Conservation (phyloP, 1,140 invertebrate species). For the Drosophila gunungcola region DNA sequence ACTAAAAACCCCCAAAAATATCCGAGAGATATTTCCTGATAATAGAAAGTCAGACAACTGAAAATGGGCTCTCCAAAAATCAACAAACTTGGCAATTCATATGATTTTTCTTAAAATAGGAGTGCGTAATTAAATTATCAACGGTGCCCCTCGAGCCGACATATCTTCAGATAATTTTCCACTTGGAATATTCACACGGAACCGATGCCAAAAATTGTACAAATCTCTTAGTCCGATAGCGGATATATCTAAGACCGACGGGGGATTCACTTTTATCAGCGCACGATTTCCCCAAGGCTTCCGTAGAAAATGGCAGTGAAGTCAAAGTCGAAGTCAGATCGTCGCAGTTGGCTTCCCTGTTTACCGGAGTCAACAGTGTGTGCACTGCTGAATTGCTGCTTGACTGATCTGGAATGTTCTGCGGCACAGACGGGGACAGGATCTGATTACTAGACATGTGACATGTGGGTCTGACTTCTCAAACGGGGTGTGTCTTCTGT, state of each 20-base stretch:
- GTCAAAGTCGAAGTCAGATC: constrained; percentile 19
- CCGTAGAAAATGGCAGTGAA: constrained; percentile 3
- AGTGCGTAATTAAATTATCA: constrained; percentile 46
- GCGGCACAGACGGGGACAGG: constrained; percentile 3
- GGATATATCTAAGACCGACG: constrained; percentile 17
- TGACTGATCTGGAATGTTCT: constrained; percentile 30
- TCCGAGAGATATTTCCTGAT: not conserved
- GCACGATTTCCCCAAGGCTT: constrained; percentile 1
- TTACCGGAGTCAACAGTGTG: constrained; percentile 33
- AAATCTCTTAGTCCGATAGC: constrained; percentile 9
- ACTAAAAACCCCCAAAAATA: not conserved
- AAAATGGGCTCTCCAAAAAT: not conserved
- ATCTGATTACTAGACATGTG: constrained; percentile 37
- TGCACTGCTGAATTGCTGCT: constrained; percentile 1
- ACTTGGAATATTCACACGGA: constrained; percentile 20
- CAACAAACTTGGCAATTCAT: constrained; percentile 1
- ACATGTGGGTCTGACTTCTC: not conserved
- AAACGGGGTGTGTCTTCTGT: constrained; percentile 19
- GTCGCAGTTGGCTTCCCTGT: constrained; percentile 26
- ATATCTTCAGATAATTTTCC: constrained; percentile 30
- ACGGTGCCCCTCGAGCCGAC: constrained; percentile 2
- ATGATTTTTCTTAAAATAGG: constrained; percentile 25
- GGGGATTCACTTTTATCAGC: constrained; percentile 61
- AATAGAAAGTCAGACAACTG: not conserved
- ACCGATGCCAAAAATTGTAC: constrained; percentile 20